Evolutionary conservation across 2,113 vertebrate species (phyloP).

Genomic region (Cyprinus carpio): DNA sequence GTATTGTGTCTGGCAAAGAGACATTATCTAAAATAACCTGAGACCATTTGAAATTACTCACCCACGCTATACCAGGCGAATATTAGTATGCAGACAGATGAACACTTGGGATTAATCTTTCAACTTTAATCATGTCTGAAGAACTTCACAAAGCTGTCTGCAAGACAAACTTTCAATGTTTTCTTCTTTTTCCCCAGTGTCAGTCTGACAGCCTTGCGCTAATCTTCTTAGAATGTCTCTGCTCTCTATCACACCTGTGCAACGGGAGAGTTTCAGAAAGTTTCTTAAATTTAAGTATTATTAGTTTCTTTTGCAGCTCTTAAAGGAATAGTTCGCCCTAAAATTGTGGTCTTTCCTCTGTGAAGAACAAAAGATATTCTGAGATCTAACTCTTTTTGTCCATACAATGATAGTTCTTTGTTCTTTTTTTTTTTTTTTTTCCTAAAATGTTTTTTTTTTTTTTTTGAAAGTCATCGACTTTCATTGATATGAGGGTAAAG

Average conservation of each 20-base stretch:
- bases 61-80: conserved; percentile 37
- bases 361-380: not conserved
- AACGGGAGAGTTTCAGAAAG: conserved; percentile 9
- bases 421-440: too few relatives aligned
- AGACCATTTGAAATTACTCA: conserved; percentile 46
- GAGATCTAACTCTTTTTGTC: not conserved
- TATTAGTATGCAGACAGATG: conserved; percentile 59
- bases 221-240: conserved; percentile 49
- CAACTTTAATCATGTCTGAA: conserved; percentile 61
- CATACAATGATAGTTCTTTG: not conserved
- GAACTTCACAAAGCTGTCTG: conserved; percentile 59
- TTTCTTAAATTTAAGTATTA: conserved; percentile 23
- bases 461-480: not conserved
- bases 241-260: conserved; percentile 51
- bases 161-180: conserved; percentile 59
- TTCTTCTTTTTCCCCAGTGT: conserved; percentile 33
- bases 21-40: conserved; percentile 37
- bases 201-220: conserved; percentile 49
- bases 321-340: not conserved
- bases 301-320: conserved; percentile 38
- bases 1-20: conserved; percentile 46
- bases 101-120: conserved; percentile 57
- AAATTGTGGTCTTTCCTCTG: not conserved
- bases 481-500: not conserved
- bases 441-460: too few relatives aligned